phyloP scores from a whole-genome alignment of 1,140 invertebrate species.

The Drosophila sturtevanti region DNA sequence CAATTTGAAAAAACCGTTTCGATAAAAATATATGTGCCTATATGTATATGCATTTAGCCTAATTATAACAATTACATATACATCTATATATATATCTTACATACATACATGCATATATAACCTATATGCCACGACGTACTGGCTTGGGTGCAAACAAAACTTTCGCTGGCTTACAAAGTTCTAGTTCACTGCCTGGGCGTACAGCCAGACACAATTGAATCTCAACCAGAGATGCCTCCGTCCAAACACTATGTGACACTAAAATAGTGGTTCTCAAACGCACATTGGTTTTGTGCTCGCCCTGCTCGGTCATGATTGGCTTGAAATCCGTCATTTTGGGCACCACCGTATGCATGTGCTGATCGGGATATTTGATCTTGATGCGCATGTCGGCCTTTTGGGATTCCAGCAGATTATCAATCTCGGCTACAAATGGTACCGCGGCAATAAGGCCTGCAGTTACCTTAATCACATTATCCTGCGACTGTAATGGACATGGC shows the following conservation, averaged over 20 bases:
- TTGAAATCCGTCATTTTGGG: conserved; percentile 89
- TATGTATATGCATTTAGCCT: too few species aligned
- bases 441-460: conserved; percentile 95
- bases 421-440: conserved; percentile 92
- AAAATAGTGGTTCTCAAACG: conserved; percentile 88
- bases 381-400: conserved; percentile 88
- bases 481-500: conserved; percentile 88
- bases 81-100: background rate
- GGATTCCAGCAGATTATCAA: conserved; percentile 89
- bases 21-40: too few species aligned
- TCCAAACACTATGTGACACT: conserved; percentile 95
- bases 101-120: background rate
- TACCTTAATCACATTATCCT: conserved; percentile 94
- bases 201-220: conserved; percentile 92
- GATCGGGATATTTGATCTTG: conserved; percentile 96
- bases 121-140: conserved; percentile 91
- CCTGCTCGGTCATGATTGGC: conserved; percentile 82
- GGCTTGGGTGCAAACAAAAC: conserved; percentile 94
- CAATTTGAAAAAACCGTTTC: too few species aligned
- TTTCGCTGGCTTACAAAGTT: conserved; percentile 94
- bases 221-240: conserved; percentile 94
- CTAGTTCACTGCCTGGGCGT: conserved; percentile 86
- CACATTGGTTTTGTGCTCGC: conserved; percentile 85
- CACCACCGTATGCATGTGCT: conserved; percentile 91
- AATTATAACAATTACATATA: too few species aligned